Conservation (phyloP, 1,140 invertebrate genomes). For the Platyura marginata region DNA sequence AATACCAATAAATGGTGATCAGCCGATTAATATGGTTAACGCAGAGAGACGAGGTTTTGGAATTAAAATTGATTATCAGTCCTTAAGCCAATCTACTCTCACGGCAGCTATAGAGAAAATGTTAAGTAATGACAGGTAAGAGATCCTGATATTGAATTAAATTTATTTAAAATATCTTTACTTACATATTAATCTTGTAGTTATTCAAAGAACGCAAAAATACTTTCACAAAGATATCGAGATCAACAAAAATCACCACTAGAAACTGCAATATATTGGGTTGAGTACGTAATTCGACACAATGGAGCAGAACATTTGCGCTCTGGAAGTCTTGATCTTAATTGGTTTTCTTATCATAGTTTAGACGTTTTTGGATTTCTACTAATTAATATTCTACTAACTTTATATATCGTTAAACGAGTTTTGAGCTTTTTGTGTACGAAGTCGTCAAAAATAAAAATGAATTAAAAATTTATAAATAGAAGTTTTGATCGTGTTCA, state of each 20-base stretch:
- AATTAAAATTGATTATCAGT: conserved; percentile 8
- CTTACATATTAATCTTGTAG: too few species aligned
- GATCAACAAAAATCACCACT: conserved; percentile 13
- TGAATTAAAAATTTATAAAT: too few species aligned
- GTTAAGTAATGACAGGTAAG: conserved; percentile 5
- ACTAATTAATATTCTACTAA: conserved; percentile 9
- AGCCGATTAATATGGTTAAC: conserved; percentile 28
- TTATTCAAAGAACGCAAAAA: conserved; percentile 7
- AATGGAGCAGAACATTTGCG: conserved; percentile 14
- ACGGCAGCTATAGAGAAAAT: conserved; percentile 4
- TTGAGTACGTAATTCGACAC: conserved; percentile 18
- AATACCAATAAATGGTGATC: conserved; percentile 40
- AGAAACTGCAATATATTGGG: conserved; percentile 17
- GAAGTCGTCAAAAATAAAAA: too few species aligned
- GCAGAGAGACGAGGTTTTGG: conserved; percentile 22
- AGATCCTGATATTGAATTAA: too few species aligned
- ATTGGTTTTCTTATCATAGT: conserved; percentile 31
- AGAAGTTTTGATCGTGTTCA: too few species aligned
- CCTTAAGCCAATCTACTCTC: background rate
- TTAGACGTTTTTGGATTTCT: conserved; percentile 27
- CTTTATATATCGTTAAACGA: background rate
- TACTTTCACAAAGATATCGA: conserved; percentile 9
- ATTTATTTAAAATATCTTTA: too few species aligned
- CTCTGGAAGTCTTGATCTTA: conserved; percentile 17
- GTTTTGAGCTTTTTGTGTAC: conserved; percentile 2